A percentile compares a stretch with the other conserved stretches of the same genome.
These are phyloP conservation scores for Aplysia californica DNA, from an alignment of 1,140 invertebrate genomes.

Conservation along the genomic window DNA sequence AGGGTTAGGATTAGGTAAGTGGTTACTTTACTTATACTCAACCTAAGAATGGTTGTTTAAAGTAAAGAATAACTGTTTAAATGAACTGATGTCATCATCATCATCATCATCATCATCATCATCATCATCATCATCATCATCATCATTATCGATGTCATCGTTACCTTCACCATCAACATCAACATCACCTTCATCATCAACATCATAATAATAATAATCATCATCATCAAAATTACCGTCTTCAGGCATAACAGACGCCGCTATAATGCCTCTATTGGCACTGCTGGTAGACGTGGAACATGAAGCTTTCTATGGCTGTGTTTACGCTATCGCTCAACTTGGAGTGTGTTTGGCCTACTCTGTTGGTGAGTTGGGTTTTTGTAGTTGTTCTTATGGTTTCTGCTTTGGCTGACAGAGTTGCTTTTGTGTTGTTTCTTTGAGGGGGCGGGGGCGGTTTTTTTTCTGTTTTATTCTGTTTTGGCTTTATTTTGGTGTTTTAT, in stretches of 20 bases:
- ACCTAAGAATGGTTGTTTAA: too few relatives aligned
- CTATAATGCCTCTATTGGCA: conserved; percentile 97
- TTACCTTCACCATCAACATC: too few relatives aligned
- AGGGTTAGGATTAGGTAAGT: conserved; percentile 80
- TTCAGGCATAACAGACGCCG: conserved; percentile 91
- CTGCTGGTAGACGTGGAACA: conserved; percentile 96
- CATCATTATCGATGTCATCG: too few relatives aligned
- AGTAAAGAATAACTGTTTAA: too few relatives aligned
- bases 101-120: too few relatives aligned
- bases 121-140: too few relatives aligned
- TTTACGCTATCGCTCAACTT: conserved; percentile 97
- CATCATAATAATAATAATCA: too few relatives aligned
- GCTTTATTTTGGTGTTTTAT: background rate
- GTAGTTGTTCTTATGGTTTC: background rate
- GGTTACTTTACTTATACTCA: background rate
- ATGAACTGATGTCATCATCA: too few relatives aligned
- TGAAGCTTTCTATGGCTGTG: conserved; percentile 91
- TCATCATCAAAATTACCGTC: too few relatives aligned
- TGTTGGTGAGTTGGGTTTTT: conserved; percentile 74
- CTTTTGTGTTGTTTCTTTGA: background rate
- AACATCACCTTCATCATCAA: too few relatives aligned
- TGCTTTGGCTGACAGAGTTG: background rate
- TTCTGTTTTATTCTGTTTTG: background rate
- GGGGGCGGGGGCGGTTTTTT: background rate
- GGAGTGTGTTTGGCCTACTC: conserved; percentile 98